Base-by-base conservation (phyloP, 2,113 vertebrate genomes). In the Actinemys pallida region DNA sequence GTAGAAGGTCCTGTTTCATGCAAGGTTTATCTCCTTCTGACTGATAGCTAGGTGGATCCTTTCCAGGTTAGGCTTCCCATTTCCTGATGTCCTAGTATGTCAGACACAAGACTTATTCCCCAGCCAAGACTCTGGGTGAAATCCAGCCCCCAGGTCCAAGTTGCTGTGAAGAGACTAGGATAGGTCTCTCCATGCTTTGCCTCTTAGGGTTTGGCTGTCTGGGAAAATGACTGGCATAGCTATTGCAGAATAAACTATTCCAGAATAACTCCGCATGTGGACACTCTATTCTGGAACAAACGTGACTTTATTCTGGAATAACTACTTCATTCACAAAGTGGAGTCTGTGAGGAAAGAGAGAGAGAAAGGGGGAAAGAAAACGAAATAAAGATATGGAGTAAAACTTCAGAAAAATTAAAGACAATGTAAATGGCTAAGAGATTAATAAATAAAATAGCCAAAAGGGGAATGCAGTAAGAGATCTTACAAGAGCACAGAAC, bases 11-110 rank as follows among this genome's bases (percentile, higher is more conserved):
- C 86, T 91, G 89, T 97, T 97, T 96, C 95, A 96, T 59, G 79
- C 49, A 29, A 83, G 96, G 93, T 96, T 97, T 96, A 95, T 96
- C 94, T 97, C 92, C 89, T 89, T 50, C 95, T 95, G 97, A 96
- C 92, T 93, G 96, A 95, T 95, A 95, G 94, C 89, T 42, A 81
- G 14, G 81, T 96, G 96, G 94, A 95, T 39, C 65, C 88, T 91
- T 82, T 96, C 95, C 96, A 95, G 94, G 92, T 97, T 94, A 50
- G 78, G 87, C 89, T 83, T 62, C 56, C 88, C 53, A 31, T 56
- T 93, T 93, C 85, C 90, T 3, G 78, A 53, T 92, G 91, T 93
- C 90, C 88, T 96, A 94, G 86, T 87, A 59, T 93, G 92, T 94
- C 94, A 94, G 96, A 96, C 94, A 94, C 57, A 90, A 96, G 95